phyloP scores from a whole-genome alignment of 1,140 invertebrate species.

The Lethrus apterus region DNA sequence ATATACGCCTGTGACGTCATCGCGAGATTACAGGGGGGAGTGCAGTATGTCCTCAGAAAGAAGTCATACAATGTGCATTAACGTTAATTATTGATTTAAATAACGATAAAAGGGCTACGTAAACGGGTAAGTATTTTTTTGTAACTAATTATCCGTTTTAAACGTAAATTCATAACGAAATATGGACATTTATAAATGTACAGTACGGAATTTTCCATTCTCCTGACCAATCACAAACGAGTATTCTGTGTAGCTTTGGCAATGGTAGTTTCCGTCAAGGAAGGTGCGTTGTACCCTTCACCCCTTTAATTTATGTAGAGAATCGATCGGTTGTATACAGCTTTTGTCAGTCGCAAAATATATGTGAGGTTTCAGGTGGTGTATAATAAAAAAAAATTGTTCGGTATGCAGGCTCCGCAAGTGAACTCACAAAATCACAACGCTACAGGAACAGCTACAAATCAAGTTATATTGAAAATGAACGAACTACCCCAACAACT shows the following conservation, averaged over 20 bases:
- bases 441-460: conserved; percentile 43
- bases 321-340: background rate
- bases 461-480: conserved; percentile 64
- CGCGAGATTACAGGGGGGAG: too few relatives aligned
- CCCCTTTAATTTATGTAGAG: background rate
- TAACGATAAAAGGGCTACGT: too few relatives aligned
- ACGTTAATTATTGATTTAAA: too few relatives aligned
- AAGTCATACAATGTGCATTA: too few relatives aligned
- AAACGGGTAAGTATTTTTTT: too few relatives aligned
- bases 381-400: conserved; percentile 12
- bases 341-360: conserved; percentile 4
- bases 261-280: too few relatives aligned
- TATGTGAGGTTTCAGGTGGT: conserved; percentile 11
- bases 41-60: too few relatives aligned
- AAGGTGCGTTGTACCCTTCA: background rate
- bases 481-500: conserved; percentile 65
- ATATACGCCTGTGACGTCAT: too few relatives aligned
- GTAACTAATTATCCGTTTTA: too few relatives aligned
- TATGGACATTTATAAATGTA: too few relatives aligned
- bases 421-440: conserved; percentile 46
- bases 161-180: too few relatives aligned
- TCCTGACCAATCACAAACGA: conserved; percentile 2
- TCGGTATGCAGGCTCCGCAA: conserved; percentile 46
- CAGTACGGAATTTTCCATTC: conserved; percentile 7
- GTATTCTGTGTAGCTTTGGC: too few relatives aligned